These are phyloP conservation scores for Conger conger DNA, from an alignment of 2,113 vertebrate genomes.

Conservation along the genomic window DNA sequence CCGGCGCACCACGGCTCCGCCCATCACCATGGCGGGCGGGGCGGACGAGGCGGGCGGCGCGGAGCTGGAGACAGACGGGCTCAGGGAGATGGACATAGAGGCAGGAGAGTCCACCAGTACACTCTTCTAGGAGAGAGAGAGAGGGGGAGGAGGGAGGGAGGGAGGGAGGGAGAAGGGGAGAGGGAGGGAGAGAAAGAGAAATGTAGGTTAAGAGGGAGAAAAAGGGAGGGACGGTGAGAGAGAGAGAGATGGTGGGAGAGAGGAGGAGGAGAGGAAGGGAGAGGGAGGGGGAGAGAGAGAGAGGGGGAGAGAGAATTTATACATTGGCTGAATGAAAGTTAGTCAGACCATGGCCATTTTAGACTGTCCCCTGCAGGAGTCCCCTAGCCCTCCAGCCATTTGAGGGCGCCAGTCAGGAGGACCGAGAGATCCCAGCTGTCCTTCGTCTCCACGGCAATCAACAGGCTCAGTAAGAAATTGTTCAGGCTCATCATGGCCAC, in stretches of 20 bases:
- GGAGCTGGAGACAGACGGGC: conserved; percentile 53
- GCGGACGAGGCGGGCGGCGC: conserved; percentile 22
- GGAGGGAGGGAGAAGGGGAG: conserved; percentile 10
- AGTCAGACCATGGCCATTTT: no score
- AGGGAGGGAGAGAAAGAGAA: conserved; percentile 4
- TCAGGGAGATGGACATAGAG: conserved; percentile 61
- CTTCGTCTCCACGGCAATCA: no score
- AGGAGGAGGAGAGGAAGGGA: not conserved
- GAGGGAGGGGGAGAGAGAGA: conserved; percentile 23
- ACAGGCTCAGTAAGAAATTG: no score
- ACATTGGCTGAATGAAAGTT: no score
- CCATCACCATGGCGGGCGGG: conserved; percentile 50
- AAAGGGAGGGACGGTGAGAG: conserved; percentile 24
- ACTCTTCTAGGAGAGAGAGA: conserved; percentile 49
- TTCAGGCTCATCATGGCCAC: no score
- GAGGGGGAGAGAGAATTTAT: not conserved
- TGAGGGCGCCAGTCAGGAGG: no score
- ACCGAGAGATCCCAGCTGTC: no score
- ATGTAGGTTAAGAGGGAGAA: not conserved
- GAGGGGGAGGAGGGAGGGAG: not conserved
- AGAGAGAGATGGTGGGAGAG: not conserved
- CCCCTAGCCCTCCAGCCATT: no score
- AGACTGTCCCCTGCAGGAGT: no score
- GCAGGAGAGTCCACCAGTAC: conserved; percentile 69
- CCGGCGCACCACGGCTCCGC: conserved; percentile 60